Conservation (phyloP, 2,113 vertebrate species). For the Onychostruthus taczanowskii region DNA sequence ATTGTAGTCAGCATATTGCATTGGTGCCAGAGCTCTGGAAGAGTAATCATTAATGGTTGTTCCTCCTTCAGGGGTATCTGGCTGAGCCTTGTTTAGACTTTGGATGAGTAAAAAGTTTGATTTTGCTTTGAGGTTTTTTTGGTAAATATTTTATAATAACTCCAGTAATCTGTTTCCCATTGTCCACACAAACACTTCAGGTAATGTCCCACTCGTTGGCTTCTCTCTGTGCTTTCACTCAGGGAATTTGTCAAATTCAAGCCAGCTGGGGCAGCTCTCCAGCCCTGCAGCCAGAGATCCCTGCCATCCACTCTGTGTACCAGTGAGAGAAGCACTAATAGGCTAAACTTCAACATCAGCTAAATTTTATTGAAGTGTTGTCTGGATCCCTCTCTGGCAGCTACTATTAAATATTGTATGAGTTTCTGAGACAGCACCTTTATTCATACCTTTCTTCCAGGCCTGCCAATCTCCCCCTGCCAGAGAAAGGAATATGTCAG, state of each 20-base stretch:
- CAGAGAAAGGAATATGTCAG: conserved; percentile 62
- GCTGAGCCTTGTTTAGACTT: not conserved
- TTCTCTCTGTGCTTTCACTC: not conserved
- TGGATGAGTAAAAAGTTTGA: not conserved
- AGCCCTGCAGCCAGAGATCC: not conserved
- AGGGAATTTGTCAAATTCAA: not conserved
- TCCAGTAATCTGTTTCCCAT: not conserved
- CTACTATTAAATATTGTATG: not conserved
- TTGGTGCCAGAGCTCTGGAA: not conserved
- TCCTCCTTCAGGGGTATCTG: not conserved
- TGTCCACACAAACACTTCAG: not conserved
- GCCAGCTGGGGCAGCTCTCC: not conserved
- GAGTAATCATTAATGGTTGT: not conserved
- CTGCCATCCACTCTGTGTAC: not conserved
- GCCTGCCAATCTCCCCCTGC: conserved; percentile 96
- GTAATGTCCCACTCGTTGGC: not conserved
- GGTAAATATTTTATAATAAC: not conserved
- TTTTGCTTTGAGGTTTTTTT: not conserved
- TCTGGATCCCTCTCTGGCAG: not conserved
- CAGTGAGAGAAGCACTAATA: not conserved
- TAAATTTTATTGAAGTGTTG: not conserved
- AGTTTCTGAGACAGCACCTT: not conserved
- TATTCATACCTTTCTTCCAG: conserved; percentile 93
- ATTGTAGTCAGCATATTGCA: not conserved
- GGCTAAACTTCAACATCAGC: not conserved